phyloP scores from a whole-genome alignment of 2,888 invertebrate genomes.

The Morpho deidamia region DNA sequence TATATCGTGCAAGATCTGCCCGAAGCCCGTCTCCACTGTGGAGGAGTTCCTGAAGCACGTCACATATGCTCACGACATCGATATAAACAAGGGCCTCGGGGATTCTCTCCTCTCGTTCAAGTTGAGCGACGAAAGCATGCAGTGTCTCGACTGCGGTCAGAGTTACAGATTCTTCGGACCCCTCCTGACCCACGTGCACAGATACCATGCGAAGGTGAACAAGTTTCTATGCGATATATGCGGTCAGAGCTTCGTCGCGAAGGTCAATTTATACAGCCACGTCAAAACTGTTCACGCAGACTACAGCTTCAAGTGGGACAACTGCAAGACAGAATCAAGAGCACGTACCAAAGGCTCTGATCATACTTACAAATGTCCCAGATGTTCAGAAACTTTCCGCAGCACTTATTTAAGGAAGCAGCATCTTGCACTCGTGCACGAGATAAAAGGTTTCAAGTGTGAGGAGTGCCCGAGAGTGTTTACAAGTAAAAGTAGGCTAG shows the following conservation, averaged over 20 bases:
- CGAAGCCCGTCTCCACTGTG: constrained; percentile 29
- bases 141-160: constrained; percentile 43
- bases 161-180: constrained; percentile 44
- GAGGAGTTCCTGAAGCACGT: constrained; percentile 38
- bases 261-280: constrained; percentile 45
- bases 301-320: constrained; percentile 30
- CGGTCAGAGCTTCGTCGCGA: constrained; percentile 51
- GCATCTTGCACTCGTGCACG: constrained; percentile 53
- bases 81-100: constrained; percentile 24
- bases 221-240: constrained; percentile 47
- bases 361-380: constrained; percentile 37
- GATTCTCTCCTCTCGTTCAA: constrained; percentile 35
- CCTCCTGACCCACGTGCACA: constrained; percentile 39
- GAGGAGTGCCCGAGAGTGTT: constrained; percentile 49
- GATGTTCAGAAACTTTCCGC: constrained; percentile 46
- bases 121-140: constrained; percentile 39
- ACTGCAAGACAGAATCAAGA: constrained; percentile 18
- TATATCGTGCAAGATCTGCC: constrained; percentile 40
- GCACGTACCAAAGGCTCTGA: background rate
- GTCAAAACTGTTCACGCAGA: constrained; percentile 40
- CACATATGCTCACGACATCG: constrained; percentile 27
- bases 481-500: constrained; percentile 41
- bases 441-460: constrained; percentile 51
- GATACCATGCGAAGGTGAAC: constrained; percentile 34
- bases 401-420: constrained; percentile 50